A percentile compares a stretch with the other conserved stretches of the same genome.
Conservation (phyloP, 2,888 invertebrate genomes). For the Caenorhabditis plicata region DNA sequence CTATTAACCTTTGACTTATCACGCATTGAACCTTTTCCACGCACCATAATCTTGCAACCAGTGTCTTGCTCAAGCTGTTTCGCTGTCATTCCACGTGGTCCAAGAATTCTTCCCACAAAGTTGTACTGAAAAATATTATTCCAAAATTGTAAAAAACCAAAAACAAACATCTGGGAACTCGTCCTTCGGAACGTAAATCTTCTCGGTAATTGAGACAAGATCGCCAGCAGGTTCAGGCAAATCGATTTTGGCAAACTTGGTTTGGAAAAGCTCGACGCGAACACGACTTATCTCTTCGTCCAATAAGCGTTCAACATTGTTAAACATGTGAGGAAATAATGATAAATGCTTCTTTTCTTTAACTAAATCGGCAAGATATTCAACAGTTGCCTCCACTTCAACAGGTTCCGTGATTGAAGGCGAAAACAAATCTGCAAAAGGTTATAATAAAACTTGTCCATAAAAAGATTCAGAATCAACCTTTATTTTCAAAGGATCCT, state of each 20-base stretch:
- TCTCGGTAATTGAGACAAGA: constrained; percentile 90
- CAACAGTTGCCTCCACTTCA: constrained; percentile 37
- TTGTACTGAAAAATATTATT: constrained; percentile 82
- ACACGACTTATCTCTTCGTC: constrained; percentile 90
- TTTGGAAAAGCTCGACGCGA: constrained; percentile 90
- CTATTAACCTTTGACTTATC: constrained; percentile 40
- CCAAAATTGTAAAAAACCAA: too few relatives aligned
- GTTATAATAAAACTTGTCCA: background rate
- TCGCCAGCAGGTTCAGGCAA: constrained; percentile 58
- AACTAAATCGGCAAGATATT: constrained; percentile 51
- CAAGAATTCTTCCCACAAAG: constrained; percentile 97
- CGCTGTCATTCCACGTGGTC: constrained; percentile 98
- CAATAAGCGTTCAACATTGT: constrained; percentile 55
- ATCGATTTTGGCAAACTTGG: constrained; percentile 87
- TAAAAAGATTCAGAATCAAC: background rate
- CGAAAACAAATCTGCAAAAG: constrained; percentile 9
- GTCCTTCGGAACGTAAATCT: constrained; percentile 98
- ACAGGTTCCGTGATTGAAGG: constrained; percentile 17
- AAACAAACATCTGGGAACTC: constrained; percentile 99
- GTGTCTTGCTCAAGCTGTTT: constrained; percentile 99
- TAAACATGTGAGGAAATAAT: constrained; percentile 53
- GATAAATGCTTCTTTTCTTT: constrained; percentile 57
- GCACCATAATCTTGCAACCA: constrained; percentile 99
- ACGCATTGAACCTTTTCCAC: constrained; percentile 76
- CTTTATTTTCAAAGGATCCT: constrained; percentile 10